Percentiles rank a stretch among this genome's conserved stretches.
These are phyloP conservation scores for Agrilus mali DNA, from an alignment of 2,888 invertebrate species.

Conservation along the genomic window DNA sequence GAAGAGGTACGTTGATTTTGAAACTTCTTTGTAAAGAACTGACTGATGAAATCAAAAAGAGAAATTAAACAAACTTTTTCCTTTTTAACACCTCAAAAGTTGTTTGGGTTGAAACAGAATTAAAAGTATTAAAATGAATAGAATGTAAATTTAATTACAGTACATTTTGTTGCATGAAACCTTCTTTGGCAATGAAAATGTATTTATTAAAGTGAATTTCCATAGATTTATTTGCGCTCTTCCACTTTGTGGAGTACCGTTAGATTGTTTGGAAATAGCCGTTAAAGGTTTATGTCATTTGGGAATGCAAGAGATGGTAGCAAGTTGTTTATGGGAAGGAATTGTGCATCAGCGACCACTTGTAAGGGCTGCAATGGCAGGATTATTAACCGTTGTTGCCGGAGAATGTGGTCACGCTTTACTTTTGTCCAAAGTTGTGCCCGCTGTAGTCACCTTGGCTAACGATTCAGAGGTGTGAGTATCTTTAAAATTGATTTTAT, in stretches of 20 bases:
- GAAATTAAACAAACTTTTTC: too few species aligned
- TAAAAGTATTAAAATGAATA: too few species aligned
- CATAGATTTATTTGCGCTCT: conserved; percentile 36
- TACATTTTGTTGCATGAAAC: too few species aligned
- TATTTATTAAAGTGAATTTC: conserved; percentile 15
- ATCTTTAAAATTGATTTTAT: neutral
- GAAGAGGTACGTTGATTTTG: conserved; percentile 27
- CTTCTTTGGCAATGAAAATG: neutral
- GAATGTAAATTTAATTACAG: too few species aligned
- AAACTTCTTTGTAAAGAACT: too few species aligned
- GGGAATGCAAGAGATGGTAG: conserved; percentile 40
- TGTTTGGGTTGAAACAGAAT: too few species aligned
- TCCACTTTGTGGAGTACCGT: conserved; percentile 39
- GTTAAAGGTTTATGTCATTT: conserved; percentile 28
- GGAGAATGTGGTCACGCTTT: conserved; percentile 41
- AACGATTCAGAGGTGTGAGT: conserved; percentile 55
- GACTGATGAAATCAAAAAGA: too few species aligned
- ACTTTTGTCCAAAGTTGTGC: conserved; percentile 45
- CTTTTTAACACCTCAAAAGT: too few species aligned
- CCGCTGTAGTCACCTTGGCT: conserved; percentile 58
- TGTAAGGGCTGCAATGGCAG: conserved; percentile 47
- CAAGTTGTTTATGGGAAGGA: conserved; percentile 51
- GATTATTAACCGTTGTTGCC: conserved; percentile 44
- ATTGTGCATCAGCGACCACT: conserved; percentile 50
- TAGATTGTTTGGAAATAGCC: conserved; percentile 31